Evolutionary conservation across 2,113 vertebrate genomes (phyloP).

Genomic region (Periophthalmodon schlosseri): DNA sequence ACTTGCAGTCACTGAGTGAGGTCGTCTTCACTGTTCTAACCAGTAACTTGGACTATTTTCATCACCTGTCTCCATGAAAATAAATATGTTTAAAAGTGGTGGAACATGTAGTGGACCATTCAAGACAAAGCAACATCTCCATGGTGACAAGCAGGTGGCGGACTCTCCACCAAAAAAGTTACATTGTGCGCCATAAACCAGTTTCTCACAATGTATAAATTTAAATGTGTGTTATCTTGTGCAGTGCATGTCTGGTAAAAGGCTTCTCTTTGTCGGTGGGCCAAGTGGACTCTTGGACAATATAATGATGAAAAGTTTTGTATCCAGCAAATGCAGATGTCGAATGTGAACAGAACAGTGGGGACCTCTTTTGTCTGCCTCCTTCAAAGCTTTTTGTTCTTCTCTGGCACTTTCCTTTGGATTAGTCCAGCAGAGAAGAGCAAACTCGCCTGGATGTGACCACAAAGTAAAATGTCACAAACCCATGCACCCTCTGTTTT

Average conservation of each 20-base stretch:
- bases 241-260: neutral
- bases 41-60: too few species aligned
- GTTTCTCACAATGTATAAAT: too few species aligned
- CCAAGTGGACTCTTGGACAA: neutral
- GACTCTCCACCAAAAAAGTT: too few species aligned
- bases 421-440: conserved; percentile 20
- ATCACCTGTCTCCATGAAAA: too few species aligned
- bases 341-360: conserved; percentile 5
- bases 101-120: too few species aligned
- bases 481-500: neutral
- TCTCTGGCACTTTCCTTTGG: conserved; percentile 20
- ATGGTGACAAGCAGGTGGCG: too few species aligned
- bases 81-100: too few species aligned
- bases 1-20: too few species aligned
- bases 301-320: conserved; percentile 13
- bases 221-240: neutral
- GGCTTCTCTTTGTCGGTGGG: conserved; percentile 11
- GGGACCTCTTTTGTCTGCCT: conserved; percentile 16
- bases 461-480: conserved; percentile 24
- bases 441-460: conserved; percentile 18
- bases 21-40: too few species aligned
- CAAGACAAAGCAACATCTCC: too few species aligned
- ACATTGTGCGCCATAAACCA: too few species aligned
- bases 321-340: neutral
- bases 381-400: conserved; percentile 43